Percentiles rank a stretch among this genome's conserved stretches.
Evolutionary conservation across 2,797 vertebrate species (phyloP).

Genomic region (Pseudopleuronectes americanus): DNA sequence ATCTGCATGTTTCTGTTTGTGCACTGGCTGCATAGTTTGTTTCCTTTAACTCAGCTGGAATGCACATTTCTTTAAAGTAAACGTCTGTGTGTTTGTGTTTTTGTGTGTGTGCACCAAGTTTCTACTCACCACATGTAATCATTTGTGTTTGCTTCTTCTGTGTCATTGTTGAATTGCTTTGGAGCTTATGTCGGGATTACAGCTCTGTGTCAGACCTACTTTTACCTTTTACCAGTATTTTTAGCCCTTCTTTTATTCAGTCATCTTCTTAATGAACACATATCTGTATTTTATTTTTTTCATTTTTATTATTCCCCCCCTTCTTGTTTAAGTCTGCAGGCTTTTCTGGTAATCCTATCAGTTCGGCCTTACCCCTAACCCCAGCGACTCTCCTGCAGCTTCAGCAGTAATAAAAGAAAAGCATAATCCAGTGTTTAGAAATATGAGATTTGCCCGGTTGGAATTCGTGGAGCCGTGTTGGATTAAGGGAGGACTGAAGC

Average conservation of each 20-base stretch:
- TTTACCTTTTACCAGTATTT: constrained; percentile 69
- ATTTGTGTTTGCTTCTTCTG: constrained; percentile 47
- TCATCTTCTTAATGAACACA: constrained; percentile 70
- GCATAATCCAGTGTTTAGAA: constrained; percentile 92
- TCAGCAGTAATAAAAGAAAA: constrained; percentile 90
- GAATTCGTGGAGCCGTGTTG: constrained; percentile 83
- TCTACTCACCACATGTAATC: constrained; percentile 48
- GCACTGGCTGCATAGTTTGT: constrained; percentile 7
- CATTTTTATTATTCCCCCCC: constrained; percentile 69
- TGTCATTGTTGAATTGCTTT: constrained; percentile 64
- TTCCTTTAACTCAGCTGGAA: constrained; percentile 7
- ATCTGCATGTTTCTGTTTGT: constrained; percentile 22
- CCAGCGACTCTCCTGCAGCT: constrained; percentile 53
- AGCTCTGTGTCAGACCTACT: constrained; percentile 61
- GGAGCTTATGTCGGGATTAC: constrained; percentile 72
- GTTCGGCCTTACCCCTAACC: constrained; percentile 67
- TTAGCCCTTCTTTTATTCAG: constrained; percentile 56
- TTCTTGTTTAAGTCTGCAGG: constrained; percentile 75
- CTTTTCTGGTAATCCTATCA: constrained; percentile 82
- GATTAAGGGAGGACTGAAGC: constrained; percentile 78
- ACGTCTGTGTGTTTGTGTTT: constrained; percentile 21
- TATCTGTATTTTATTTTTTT: constrained; percentile 39
- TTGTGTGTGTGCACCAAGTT: constrained; percentile 3
- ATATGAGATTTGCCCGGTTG: constrained; percentile 90
- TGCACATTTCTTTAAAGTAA: constrained; percentile 46